These are phyloP conservation scores for Choristoneura fumiferana DNA, from an alignment of 1,140 invertebrate genomes.

Conservation along the genomic window DNA sequence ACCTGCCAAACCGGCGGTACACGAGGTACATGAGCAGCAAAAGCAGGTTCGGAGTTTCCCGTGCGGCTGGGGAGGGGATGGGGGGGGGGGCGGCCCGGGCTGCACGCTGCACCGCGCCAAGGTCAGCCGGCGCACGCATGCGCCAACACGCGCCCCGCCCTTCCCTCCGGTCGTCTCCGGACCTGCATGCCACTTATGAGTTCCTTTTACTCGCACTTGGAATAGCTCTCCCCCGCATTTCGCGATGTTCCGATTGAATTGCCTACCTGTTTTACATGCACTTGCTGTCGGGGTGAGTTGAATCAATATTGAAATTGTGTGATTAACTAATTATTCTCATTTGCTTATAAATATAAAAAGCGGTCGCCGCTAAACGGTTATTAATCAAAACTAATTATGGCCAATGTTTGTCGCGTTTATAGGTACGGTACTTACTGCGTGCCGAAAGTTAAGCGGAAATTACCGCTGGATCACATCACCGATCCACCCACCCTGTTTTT, in stretches of 20 bases:
- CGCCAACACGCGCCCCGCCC: conserved; percentile 35
- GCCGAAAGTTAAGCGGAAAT: no score
- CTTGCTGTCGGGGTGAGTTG: no score
- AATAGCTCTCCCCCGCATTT: conserved; percentile 34
- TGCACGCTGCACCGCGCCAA: conserved; percentile 68
- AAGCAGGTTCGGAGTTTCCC: conserved; percentile 40
- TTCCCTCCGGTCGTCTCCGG: conserved; percentile 29
- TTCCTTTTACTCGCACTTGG: conserved; percentile 49
- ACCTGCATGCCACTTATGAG: conserved; percentile 51
- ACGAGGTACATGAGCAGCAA: conserved; percentile 46
- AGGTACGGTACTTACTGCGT: no score
- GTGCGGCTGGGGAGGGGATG: conserved; percentile 18
- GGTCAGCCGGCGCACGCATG: conserved; percentile 69
- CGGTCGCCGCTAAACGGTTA: no score
- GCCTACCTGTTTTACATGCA: background rate
- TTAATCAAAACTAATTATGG: no score
- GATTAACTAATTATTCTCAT: no score
- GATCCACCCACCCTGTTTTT: background rate
- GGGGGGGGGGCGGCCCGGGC: conserved; percentile 35
- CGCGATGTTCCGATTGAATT: conserved; percentile 18
- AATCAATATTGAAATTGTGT: no score
- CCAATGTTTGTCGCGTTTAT: no score
- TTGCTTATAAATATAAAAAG: no score
- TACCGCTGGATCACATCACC: no score
- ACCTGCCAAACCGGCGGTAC: conserved; percentile 64